These are phyloP conservation scores for Buathra laborator DNA, from an alignment of 2,888 invertebrate species.

Conservation along the genomic window DNA sequence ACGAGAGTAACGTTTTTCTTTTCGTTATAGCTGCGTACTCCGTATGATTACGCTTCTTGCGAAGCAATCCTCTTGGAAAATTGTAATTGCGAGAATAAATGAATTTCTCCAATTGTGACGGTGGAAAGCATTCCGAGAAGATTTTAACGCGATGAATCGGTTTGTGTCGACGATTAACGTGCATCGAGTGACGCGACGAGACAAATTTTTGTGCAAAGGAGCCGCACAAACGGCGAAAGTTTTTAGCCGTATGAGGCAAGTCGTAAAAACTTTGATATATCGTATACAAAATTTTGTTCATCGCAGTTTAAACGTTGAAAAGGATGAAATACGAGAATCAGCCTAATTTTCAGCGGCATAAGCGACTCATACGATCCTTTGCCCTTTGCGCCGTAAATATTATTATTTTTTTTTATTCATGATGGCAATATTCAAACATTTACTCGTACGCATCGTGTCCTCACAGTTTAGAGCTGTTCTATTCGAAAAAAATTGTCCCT, in stretches of 20 bases:
- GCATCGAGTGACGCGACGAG: not conserved
- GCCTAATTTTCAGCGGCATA: too few species aligned
- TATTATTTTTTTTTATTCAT: too few species aligned
- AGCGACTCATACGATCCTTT: too few species aligned
- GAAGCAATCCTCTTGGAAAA: not conserved
- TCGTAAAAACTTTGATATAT: not conserved
- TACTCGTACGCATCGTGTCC: not conserved
- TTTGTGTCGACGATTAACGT: not conserved
- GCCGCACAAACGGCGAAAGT: not conserved
- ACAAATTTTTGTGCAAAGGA: conserved; percentile 7
- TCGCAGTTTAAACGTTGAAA: too few species aligned
- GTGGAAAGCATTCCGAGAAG: conserved; percentile 31
- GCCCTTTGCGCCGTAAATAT: too few species aligned
- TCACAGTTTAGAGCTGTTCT: not conserved
- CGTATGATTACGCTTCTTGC: not conserved
- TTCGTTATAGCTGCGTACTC: too few species aligned
- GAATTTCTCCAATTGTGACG: conserved; percentile 63
- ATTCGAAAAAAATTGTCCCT: conserved; percentile 49
- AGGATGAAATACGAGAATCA: too few species aligned
- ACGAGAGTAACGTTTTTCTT: too few species aligned
- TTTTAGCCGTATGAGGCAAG: not conserved
- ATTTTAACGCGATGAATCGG: not conserved
- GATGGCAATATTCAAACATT: too few species aligned
- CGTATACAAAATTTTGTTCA: too few species aligned
- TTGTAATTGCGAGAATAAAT: conserved; percentile 50